These are phyloP conservation scores for Aythya baeri DNA, from an alignment of 2,113 vertebrate species.

Conservation along the genomic window DNA sequence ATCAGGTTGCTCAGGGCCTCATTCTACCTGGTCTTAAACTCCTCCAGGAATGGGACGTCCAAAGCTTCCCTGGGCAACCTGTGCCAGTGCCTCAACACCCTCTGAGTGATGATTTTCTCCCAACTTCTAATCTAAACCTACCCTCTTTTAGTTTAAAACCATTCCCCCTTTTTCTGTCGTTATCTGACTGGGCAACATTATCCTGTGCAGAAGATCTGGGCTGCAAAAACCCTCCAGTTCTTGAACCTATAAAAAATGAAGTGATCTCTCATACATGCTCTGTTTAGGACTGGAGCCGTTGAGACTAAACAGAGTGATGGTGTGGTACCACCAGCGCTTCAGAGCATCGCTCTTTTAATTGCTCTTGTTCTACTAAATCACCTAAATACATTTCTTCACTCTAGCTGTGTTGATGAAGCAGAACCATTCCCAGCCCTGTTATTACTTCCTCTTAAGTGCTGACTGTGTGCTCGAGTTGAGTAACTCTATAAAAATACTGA, in stretches of 20 bases:
- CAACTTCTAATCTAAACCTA: too few relatives aligned
- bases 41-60: too few relatives aligned
- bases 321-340: accelerated
- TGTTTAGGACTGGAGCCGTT: neutral
- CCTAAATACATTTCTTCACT: neutral
- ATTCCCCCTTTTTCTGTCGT: too few relatives aligned
- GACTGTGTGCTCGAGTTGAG: neutral
- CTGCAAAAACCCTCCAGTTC: neutral
- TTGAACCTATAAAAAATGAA: neutral
- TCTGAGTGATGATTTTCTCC: too few relatives aligned
- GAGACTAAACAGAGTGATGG: accelerated
- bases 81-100: too few relatives aligned
- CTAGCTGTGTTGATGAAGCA: neutral
- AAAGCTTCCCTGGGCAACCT: too few relatives aligned
- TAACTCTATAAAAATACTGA: neutral
- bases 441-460: conserved; percentile 21
- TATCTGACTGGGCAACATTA: too few relatives aligned
- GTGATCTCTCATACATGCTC: neutral
- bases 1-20: too few relatives aligned
- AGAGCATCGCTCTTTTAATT: neutral
- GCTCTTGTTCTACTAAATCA: neutral
- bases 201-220: neutral
- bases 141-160: too few relatives aligned
- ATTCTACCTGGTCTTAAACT: too few relatives aligned
- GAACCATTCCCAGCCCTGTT: neutral